Base-by-base conservation (phyloP, 2,888 invertebrate species). In the Orthosia gracilis region DNA sequence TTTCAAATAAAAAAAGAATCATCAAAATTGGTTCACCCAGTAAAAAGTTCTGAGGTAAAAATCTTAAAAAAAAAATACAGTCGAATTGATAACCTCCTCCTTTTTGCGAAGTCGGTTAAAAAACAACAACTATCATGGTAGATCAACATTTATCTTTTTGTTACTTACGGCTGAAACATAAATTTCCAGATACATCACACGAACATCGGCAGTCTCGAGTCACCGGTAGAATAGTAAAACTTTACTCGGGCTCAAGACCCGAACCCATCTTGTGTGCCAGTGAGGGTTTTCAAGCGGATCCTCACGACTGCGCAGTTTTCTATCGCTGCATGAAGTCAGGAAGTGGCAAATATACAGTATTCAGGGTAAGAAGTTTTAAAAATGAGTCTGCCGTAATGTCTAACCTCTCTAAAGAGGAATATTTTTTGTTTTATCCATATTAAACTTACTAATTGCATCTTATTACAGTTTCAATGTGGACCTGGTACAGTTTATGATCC, bases 401-500 rank as follows among this genome's bases (percentile, higher is more conserved):
- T 26, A 57, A 26, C 13, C 13, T 5, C 23, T n/a, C 15, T 13
- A 54, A 50, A 50, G 12, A 12, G n/a, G 13, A 23, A 54, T 54
- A 21, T 55, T 55, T 23, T 15, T 23, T n/a, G 50, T 50, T 17
- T n/a, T n/a, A 15, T 23, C 49, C 1, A n/a, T n/a, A 5, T 68
- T 18, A 47, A 15, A 55, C 12, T 50, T 12, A 66, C 4, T 45
- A 68, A 50, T 78, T 50, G 18, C 45, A 68, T 78, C 74, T 66
- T 66, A 59, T 95, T 97, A 76, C 95, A 96, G 95, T 98, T 98
- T 91, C 97, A 97, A 91, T 98, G 98, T 89, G 98, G 97, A 23
- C 97, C 97, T 54, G 98, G 98, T 18, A 98, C 98, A 2, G 97
- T 98, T 45, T 98, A 97, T 90, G 98, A 98, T 89, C 97, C 97